Evolutionary conservation across 1,140 invertebrate genomes (phyloP), one percentile per base, ranked within the genome.

Genomic region (Nasonia giraulti): DNA sequence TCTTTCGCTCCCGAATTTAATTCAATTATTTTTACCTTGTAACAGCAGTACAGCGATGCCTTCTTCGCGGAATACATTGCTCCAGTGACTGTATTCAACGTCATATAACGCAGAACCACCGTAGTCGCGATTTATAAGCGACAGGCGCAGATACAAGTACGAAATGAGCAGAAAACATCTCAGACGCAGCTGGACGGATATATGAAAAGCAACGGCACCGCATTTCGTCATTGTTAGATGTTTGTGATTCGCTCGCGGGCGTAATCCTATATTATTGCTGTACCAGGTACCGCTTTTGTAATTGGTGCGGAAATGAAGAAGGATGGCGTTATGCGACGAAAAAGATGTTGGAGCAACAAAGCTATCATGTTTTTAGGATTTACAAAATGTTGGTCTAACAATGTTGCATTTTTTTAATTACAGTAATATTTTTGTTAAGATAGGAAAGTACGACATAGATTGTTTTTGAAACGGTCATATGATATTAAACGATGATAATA

Each of bases 61-160:
- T 40, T 75, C 69, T 14, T 81, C 2, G 23, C 0, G 23, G 33
- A 73, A 75, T 82, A 37, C 47, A 75, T 75, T 75, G 55, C 12
- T 5, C n/a, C 14, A 17, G 71, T 62, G 23, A 8, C 17, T 68
- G 55, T 83, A 78, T 69, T 23, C 31, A 33, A 2, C 73, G 40
- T 66, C 47, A 12, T 76, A 78, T 47, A n/a, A 78, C 62, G 5
- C 20, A 50, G 31, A 78, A 69, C 5, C 62, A 83, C 69, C 78
- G 77, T 44, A 71, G 77, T 83, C 71, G 77, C 68, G 78, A 78
- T 83, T 83, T 50, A 83, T 78, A 62, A 69, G 40, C 8, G 55
- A 77, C 62, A 78, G 20, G 50, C 40, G 7, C 37, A 23, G 5
- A n/a, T 77, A 83, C n/a, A 78, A 83, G 74, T 37, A 8, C 40